Conservation (phyloP, 1,140 invertebrate genomes). For the Ptiloglossa arizonensis region DNA sequence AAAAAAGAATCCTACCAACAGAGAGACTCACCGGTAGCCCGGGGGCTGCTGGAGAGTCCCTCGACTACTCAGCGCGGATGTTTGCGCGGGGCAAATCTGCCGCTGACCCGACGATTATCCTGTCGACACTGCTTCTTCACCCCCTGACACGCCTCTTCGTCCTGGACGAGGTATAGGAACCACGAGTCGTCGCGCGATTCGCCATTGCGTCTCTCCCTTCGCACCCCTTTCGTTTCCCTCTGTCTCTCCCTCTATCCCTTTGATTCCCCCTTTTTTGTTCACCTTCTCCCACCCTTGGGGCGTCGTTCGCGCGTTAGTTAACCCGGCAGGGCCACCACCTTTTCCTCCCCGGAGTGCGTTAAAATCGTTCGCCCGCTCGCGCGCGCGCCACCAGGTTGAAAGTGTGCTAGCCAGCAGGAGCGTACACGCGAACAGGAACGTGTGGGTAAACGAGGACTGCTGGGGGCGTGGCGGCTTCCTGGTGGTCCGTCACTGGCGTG, state of each 20-base stretch:
- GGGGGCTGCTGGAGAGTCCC: slow-evolving; percentile 28
- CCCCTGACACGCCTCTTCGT: slow-evolving; percentile 27
- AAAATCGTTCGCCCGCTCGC: slow-evolving; percentile 45
- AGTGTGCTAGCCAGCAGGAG: neutral
- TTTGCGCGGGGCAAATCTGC: slow-evolving; percentile 66
- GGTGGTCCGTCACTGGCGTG: slow-evolving; percentile 79
- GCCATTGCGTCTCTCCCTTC: slow-evolving; percentile 45
- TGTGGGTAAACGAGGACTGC: slow-evolving; percentile 55
- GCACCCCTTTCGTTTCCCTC: slow-evolving; percentile 6
- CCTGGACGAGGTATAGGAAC: slow-evolving; percentile 8
- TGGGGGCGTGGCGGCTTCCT: slow-evolving; percentile 78
- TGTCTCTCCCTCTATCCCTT: slow-evolving; percentile 29
- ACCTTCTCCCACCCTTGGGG: slow-evolving; percentile 3
- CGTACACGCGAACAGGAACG: slow-evolving; percentile 43
- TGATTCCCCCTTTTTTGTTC: slow-evolving; percentile 30
- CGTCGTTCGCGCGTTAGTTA: slow-evolving; percentile 20
- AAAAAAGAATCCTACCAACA: neutral
- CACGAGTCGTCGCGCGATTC: slow-evolving; percentile 36
- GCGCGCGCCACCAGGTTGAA: neutral
- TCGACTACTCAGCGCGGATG: slow-evolving; percentile 62
- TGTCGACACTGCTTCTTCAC: slow-evolving; percentile 75
- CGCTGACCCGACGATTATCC: slow-evolving; percentile 75
- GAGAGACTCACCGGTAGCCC: slow-evolving; percentile 34
- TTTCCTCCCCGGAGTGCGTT: slow-evolving; percentile 32
- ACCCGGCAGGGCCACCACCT: slow-evolving; percentile 39